Evolutionary conservation across 2,888 invertebrate genomes (phyloP).

Genomic region (Parnassius smintheus): DNA sequence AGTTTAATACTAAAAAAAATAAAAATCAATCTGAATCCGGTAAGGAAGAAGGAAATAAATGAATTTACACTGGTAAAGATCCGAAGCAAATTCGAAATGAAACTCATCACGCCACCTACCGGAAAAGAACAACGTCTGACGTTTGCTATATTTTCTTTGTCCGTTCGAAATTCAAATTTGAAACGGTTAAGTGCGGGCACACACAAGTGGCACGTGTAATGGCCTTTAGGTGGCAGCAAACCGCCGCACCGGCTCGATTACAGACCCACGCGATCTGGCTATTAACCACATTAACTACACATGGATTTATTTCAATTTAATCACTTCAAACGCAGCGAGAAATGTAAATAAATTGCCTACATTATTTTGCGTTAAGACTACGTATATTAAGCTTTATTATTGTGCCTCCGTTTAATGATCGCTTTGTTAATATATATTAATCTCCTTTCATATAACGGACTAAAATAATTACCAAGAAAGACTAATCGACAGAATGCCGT

Average conservation of each 20-base stretch:
- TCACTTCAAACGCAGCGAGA: constrained; percentile 25
- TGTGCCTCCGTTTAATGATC: constrained; percentile 6
- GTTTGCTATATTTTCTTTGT: constrained; percentile 3
- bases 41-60: no score
- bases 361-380: constrained; percentile 22
- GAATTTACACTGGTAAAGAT: no score
- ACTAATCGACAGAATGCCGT: no score
- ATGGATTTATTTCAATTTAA: constrained; percentile 30
- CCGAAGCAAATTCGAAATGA: no score
- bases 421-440: constrained; percentile 17
- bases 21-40: no score
- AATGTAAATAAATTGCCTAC: constrained; percentile 28
- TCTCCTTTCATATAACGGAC: no score
- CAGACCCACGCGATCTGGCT: constrained; percentile 54
- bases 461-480: no score
- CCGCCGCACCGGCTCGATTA: constrained; percentile 49
- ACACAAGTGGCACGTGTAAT: constrained; percentile 30
- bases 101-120: no score
- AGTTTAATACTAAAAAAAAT: no score
- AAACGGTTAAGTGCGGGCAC: constrained; percentile 9
- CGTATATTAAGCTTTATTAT: constrained; percentile 22
- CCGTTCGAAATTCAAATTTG: constrained; percentile 13
- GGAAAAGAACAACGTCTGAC: constrained; percentile 2
- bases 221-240: constrained; percentile 47
- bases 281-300: constrained; percentile 43